Evolutionary conservation across 2,113 vertebrate genomes (phyloP), one percentile per base, ranked within the genome.

Genomic region (Mus spicilegus): DNA sequence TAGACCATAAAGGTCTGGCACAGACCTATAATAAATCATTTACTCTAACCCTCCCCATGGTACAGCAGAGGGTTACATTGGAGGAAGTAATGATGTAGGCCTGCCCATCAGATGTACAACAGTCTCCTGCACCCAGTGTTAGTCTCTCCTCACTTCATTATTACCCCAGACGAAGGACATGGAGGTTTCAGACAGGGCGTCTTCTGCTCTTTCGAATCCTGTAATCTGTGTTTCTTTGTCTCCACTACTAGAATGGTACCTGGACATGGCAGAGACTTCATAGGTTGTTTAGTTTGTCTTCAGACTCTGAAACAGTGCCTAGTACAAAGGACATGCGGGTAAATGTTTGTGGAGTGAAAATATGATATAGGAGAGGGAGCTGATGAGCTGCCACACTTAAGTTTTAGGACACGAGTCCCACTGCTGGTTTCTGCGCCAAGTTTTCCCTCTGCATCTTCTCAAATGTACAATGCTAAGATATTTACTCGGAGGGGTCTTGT

Each of bases 391-490:
- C 5, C 16, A 24, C 72, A n/a, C 4, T 20, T 20, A 61, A 7
- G 4, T 51, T 54, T 95, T 61, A 86, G 58, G 33, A 46, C 51
- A 89, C 67, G 61, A 78, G 19, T 77, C 84, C 78, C 84, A 12
- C n/a, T 67, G 6, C 65, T 94, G 39, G 39, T 56, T 86, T 90
- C 81, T n/a, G 9, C 46, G 54, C 49, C 56, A 92, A 78, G 24
- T 95, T 88, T 90, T 91, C 63, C 58, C 54, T 10, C 54, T 93
- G 30, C 20, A 81, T 90, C 54, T 89, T 80, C 54, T 93, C 24
- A 69, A 93, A 96, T 76, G 16, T 24, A 87, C 70, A 80, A 94
- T 14, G 4, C 28, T 89, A 90, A 95, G 28, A 61, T 33, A 87
- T 89, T 90, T 95, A 42, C 67, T 36, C 72, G 49, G 76, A 88